Evolutionary conservation across 1,140 invertebrate species (phyloP).

Genomic region (Penaeus indicus): DNA sequence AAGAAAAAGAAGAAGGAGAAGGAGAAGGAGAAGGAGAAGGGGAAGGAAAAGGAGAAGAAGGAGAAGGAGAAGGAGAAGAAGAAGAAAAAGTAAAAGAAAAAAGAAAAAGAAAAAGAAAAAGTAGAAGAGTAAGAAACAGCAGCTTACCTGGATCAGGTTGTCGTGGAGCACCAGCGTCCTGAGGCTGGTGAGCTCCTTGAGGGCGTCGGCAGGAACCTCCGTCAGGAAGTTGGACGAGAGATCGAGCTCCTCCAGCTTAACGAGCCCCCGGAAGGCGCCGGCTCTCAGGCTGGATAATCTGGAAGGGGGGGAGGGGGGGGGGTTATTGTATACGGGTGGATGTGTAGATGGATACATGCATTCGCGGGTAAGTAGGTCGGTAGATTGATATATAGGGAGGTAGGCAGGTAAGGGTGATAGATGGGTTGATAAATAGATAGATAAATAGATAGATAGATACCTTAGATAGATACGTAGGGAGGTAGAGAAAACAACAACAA

Average conservation of each 20-base stretch:
- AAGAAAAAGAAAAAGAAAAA: neutral
- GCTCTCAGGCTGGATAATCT: constrained; percentile 23
- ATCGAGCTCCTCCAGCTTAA: constrained; percentile 82
- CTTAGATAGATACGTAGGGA: too few species aligned
- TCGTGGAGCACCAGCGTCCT: constrained; percentile 84
- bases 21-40: too few species aligned
- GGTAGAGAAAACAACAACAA: neutral
- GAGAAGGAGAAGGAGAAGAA: neutral
- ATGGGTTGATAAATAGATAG: too few species aligned
- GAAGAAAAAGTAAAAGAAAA: neutral
- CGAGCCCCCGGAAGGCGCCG: constrained; percentile 73
- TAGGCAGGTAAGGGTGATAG: too few species aligned
- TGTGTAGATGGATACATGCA: too few species aligned
- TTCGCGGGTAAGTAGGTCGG: too few species aligned
- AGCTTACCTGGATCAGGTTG: constrained; percentile 83
- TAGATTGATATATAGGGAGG: too few species aligned
- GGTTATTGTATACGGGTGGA: too few species aligned
- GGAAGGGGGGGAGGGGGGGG: neutral
- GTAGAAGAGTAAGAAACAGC: neutral
- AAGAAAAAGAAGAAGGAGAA: too few species aligned
- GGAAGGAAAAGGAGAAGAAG: too few species aligned
- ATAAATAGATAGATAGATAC: too few species aligned
- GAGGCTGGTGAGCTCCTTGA: constrained; percentile 79
- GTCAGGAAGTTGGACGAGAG: constrained; percentile 87
- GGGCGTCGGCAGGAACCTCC: constrained; percentile 82